Base-by-base conservation (phyloP, 2,113 vertebrate genomes). In the Xiphorhynchus elegans region DNA sequence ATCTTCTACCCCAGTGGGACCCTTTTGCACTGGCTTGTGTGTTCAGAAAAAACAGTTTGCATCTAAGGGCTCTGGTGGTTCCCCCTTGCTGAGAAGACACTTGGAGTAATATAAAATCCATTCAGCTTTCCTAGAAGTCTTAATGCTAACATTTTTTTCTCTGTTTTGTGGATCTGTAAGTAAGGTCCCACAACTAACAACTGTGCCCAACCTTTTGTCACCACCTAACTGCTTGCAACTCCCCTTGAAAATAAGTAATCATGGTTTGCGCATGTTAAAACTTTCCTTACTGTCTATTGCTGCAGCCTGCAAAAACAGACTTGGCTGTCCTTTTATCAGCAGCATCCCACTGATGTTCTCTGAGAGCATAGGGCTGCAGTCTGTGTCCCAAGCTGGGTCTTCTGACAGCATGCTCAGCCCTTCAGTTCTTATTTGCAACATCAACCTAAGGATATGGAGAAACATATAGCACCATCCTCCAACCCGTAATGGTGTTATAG, bases 281-380 rank as follows among this genome's bases (percentile, higher is more conserved):
- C 3, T 28, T 64, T 85, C 31, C 39, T 59, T 85, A 63, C 5
- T 37, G 17, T 69, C 60, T 63, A 2, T 53, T 80, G n/a, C 16
- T 53, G 15, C 23, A 62, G 15, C 1, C 24, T 3, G 1, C 1
- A 2, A 42, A 69, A 42, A 39, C 16, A 66, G 24, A 5, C 76
- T 53, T 82, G 44, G 15, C 18, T 29, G 18, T 18, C 16, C 16
- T 39, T 79, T 62, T 17, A 35, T 26, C 37, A 91, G 10, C 24
- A 75, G 23, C 42, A 53, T 35, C 37, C 24, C 3, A 1, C n/a
- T 79, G n/a, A 24, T 39, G 6, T 52, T 75, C n/a, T 69, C 47
- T 73, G 33, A 33, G n/a, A 78, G 9, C 24, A 42, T 1, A 10
- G 35, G 14, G 7, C 31, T 82, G 44, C 60, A 60, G 33, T 7